phyloP scores from a whole-genome alignment of 2,888 invertebrate species.

The Trachelus iudaicus region DNA sequence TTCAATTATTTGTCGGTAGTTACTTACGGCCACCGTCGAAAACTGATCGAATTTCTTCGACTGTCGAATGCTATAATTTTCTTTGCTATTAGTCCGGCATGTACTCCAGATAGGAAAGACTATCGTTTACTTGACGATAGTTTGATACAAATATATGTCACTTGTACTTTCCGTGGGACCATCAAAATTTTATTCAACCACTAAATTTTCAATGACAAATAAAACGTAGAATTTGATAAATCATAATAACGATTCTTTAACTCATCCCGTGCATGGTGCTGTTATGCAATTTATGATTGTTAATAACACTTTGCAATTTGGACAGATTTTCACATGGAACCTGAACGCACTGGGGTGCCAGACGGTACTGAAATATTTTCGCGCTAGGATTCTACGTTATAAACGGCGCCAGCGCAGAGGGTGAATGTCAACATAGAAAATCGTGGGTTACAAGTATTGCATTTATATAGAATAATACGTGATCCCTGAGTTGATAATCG shows the following conservation, averaged over 20 bases:
- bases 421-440: not conserved
- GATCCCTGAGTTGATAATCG: not conserved
- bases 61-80: not conserved
- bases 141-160: not conserved
- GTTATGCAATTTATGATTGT: not conserved
- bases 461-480: not conserved
- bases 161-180: not conserved
- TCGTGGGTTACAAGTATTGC: not conserved
- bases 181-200: not conserved
- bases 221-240: not conserved
- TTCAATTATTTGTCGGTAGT: not conserved
- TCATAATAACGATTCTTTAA: constrained; percentile 8
- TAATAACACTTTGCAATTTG: not conserved
- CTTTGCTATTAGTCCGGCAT: not conserved
- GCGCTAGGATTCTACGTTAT: not conserved
- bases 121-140: not conserved
- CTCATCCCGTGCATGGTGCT: not conserved
- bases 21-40: not conserved
- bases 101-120: not conserved
- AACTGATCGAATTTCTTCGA: too few species aligned
- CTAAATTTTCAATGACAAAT: not conserved
- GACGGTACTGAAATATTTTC: constrained; percentile 35
- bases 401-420: not conserved
- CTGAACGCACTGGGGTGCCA: constrained; percentile 36
- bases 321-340: constrained; percentile 5